Base-by-base conservation (phyloP, 2,113 vertebrate genomes). In the Arizona elegans region DNA sequence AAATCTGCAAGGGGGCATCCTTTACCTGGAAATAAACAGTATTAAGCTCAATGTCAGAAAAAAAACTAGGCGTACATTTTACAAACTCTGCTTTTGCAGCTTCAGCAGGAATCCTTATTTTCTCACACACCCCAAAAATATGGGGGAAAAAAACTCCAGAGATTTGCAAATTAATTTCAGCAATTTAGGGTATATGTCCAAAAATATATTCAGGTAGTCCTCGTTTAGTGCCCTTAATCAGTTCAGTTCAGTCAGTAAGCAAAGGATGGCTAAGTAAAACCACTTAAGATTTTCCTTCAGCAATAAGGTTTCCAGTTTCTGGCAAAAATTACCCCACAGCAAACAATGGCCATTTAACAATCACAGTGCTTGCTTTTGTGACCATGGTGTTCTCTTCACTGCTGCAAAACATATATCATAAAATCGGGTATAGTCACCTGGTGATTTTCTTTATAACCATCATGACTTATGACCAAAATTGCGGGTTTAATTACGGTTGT, bases 1-100 rank as follows among this genome's bases (percentile, higher is more conserved):
- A 54, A 58, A 90, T 50, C 88, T 88, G 62, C 92, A 87, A n/a
- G 92, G 90, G 88, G 92, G 75, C 88, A 65, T 5, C 3, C 23
- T 43, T 90, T 38, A 24, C 10, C 23, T 53, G 53, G 47, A 29
- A 62, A 52, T 86, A 81, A 81, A 43, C 75, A 21, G 75, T 3
- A 21, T 43, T 21, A 12, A 47, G 19, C 38, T 81, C 21, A 21
- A 26, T 21, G 29, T 33, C 56, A 59, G 54, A 8, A 43, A 47
- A 24, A 24, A 90, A 26, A 12, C 33, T 17, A 38, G 47, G 26
- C 52, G 23, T 1, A 7, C 43, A 13, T 43, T 86, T 4, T 56
- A 5, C 33, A 3, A 19, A 29, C 19, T 13, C 0, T 26, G 15
- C 10, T 50, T 13, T 5, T 1, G 52, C 29, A 23, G 21, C 3